phyloP scores from a whole-genome alignment of 2,113 vertebrate species.

The Castor canadensis region DNA sequence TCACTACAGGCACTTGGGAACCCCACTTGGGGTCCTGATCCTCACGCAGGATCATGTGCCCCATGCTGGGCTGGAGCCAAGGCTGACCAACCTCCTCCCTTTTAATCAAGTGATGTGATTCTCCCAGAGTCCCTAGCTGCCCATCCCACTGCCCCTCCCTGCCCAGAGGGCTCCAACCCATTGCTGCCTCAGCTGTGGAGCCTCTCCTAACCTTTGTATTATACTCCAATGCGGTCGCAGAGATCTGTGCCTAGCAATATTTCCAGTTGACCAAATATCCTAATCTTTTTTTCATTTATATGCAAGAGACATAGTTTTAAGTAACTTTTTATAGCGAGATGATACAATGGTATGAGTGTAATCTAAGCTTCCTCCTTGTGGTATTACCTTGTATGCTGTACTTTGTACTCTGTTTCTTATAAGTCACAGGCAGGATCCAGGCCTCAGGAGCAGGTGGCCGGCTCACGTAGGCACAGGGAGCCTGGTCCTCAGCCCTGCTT shows the following conservation, averaged over 20 bases:
- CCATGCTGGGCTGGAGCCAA: slow-evolving; percentile 17
- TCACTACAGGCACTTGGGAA: background rate
- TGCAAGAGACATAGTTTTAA: slow-evolving; percentile 87
- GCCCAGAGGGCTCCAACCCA: background rate
- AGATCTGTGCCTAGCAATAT: slow-evolving; percentile 83
- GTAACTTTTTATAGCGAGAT: slow-evolving; percentile 86
- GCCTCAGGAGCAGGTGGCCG: slow-evolving; percentile 76
- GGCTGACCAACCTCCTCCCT: background rate
- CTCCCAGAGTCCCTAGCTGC: background rate
- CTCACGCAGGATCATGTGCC: background rate
- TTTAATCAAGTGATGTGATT: slow-evolving; percentile 71
- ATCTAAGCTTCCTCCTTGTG: slow-evolving; percentile 78
- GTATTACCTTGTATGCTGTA: slow-evolving; percentile 84
- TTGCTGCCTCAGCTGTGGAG: slow-evolving; percentile 78
- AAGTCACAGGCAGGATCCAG: slow-evolving; percentile 78
- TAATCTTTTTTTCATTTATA: slow-evolving; percentile 84
- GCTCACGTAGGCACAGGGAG: background rate
- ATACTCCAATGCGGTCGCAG: slow-evolving; percentile 78
- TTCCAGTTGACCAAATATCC: slow-evolving; percentile 89
- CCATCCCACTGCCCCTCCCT: background rate
- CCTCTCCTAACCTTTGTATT: slow-evolving; percentile 80
- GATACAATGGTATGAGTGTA: slow-evolving; percentile 81
- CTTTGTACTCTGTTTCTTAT: slow-evolving; percentile 77
- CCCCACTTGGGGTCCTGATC: too few species aligned
- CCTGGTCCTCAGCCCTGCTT: background rate